Evolutionary conservation across 2,888 invertebrate species (phyloP), one percentile per base, ranked within the genome.

Genomic region (Cyclophora albipunctata): DNA sequence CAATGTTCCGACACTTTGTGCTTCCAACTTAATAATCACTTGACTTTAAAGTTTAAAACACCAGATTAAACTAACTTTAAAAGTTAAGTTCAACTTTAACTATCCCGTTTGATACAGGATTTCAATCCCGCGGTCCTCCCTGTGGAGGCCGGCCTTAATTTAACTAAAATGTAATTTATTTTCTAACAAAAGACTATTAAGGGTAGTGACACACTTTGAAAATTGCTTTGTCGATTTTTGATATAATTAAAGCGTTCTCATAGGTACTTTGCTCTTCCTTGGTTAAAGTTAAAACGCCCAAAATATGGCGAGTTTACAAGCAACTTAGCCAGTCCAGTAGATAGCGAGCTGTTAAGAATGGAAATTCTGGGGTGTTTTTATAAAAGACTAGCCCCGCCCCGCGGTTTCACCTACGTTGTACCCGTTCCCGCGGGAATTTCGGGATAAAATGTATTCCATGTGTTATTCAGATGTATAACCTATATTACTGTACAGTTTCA

Each of bases 81-180:
- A 52, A 52, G 35, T 45, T 40, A 46, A 40, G 45, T 2, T 20
- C 20, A 20, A 20, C 20, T 20, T 20, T 45, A 57, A 57, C 55
- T 49, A 46, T 51, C 46, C 48, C 47, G 48, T 54, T 50, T 40
- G 40, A 33, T 42, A 55, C 51, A 42, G 45, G 51, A 63, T 59
- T 37, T 59, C 42, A 52, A 59, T 66, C 58, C n/a, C 45, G 55
- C 40, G 53, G 61, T 55, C 47, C 47, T 55, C 55, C 50, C 47
- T 37, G 42, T 46, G 45, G 52, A 40, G 34, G 33, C 51, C 45
- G 48, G 34, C 55, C 50, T 60, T 54, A 58, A 61, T 66, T 52
- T 47, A 47, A 55, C 45, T 45, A 45, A 49, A 63, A 62, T 63
- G 49, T 60, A 47, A 66, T 63, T 63, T 51, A 49, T 55, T 57